Percentiles rank a stretch among this genome's conserved stretches.
Conservation (phyloP, 2,797 vertebrate species). For the Clarias fuscus region DNA sequence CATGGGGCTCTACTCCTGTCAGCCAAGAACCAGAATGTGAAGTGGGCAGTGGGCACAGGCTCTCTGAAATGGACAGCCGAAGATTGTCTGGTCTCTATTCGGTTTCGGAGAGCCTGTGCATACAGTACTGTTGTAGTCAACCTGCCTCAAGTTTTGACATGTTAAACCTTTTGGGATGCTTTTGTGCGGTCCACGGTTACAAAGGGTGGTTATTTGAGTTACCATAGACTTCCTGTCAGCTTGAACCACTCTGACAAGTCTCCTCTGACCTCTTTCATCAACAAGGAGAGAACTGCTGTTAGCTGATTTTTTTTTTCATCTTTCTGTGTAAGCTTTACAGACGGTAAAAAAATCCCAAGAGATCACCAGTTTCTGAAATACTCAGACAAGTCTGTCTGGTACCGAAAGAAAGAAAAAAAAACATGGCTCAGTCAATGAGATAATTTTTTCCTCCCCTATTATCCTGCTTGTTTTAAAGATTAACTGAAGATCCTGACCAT, state of each 20-base stretch:
- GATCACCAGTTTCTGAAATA: background rate
- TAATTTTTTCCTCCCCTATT: background rate
- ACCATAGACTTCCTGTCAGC: background rate
- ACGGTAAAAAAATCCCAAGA: background rate
- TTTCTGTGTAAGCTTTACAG: background rate
- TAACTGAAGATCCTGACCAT: background rate
- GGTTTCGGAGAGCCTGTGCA: background rate
- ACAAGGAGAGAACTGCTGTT: background rate
- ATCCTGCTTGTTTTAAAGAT: background rate
- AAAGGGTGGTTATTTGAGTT: background rate
- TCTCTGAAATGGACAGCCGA: background rate
- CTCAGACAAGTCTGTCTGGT: background rate
- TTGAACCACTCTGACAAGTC: background rate
- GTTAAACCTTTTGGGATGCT: background rate
- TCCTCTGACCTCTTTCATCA: background rate
- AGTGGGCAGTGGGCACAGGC: background rate
- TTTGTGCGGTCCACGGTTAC: background rate
- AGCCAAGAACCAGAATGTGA: background rate
- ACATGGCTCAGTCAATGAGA: too few relatives aligned
- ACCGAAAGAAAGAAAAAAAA: background rate
- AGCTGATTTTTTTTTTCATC: background rate
- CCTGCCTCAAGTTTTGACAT: background rate
- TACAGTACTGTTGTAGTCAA: background rate
- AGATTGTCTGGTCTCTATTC: background rate
- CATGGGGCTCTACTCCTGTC: background rate